Base-by-base conservation (phyloP, 1,140 invertebrate species). In the Drusus annulatus region DNA sequence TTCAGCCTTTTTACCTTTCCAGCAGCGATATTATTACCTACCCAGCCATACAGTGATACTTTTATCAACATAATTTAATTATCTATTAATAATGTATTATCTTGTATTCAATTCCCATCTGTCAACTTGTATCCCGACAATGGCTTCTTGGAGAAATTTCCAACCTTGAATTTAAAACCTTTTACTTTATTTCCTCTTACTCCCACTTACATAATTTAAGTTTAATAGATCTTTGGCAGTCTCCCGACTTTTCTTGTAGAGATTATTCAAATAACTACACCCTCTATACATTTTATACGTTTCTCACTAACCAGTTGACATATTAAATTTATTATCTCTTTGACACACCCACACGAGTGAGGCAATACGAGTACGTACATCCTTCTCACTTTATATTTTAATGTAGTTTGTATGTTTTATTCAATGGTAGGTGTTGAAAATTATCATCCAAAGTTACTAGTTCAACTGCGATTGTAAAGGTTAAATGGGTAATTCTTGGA, bases 381-480 rank as follows among this genome's bases (percentile, higher is more conserved):
- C 56, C 36, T 13, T 45, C 36, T 45, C 56, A 60, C 56, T 60
- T 60, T 19, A 21, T 60, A 60, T 60, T 60, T 45, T 60, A 60
- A 60, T 23, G 10, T 19, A 60, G 21, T 17, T 60, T 60, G 17
- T 23, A 60, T 60, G 56, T 60, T 60, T 60, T 21, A 60, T 60
- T 60, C 31, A 36, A 36, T 36, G 31, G 31, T 36, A 36, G 2
- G 2, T 36, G 31, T 36, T 36, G 31, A 36, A 36, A 36, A 36
- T 36, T 4, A 8, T 36, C 31, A 28, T 28, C 2, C 25, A 8
- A 36, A 36, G 31, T 36, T 36, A 36, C 3, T 36, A 36, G 31
- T 36, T 36, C 31, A 36, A 36, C 31, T 7, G 31, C 31, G 31
- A 36, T 36, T 36, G 7, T 36, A 7, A 36, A 36, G 31, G 31